These are phyloP conservation scores for Drosophila sordidula DNA, from an alignment of 2,888 invertebrate species.

Conservation along the genomic window DNA sequence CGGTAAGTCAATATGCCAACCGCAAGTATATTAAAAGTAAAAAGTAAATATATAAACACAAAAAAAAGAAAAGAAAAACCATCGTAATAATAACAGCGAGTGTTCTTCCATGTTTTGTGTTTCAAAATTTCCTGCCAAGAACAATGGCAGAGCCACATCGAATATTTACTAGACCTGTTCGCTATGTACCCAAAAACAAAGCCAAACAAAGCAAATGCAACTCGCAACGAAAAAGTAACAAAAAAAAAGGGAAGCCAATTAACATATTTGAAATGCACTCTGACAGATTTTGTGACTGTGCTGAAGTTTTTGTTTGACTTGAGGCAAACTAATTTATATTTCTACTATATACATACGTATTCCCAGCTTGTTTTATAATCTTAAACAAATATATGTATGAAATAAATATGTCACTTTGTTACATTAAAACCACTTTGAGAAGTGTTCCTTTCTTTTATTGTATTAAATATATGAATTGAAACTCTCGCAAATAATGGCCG, in stretches of 20 bases:
- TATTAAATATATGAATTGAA: not conserved
- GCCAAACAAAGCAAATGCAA: conserved; percentile 11
- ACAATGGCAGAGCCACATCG: conserved; percentile 31
- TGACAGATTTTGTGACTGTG: conserved; percentile 27
- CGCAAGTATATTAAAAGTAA: not conserved
- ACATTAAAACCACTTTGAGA: not conserved
- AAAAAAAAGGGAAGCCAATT: conserved; percentile 39
- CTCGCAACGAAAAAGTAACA: conserved; percentile 11
- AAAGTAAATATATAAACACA: not conserved
- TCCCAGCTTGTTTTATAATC: conserved; percentile 8
- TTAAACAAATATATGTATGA: conserved; percentile 19
- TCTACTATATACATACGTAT: conserved; percentile 15
- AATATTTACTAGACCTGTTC: conserved; percentile 20
- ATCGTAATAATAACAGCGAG: conserved; percentile 1
- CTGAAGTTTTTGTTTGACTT: conserved; percentile 31
- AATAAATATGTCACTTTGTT: conserved; percentile 34
- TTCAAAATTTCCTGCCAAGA: conserved; percentile 18
- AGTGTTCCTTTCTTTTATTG: not conserved
- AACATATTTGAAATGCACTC: conserved; percentile 56
- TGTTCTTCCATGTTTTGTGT: conserved; percentile 10
- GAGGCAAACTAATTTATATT: conserved; percentile 31
- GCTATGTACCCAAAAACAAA: conserved; percentile 9
- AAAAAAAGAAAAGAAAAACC: not conserved
- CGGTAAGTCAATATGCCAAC: not conserved
- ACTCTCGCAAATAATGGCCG: not conserved